Evolutionary conservation across 2,888 invertebrate genomes (phyloP).

Genomic region (Ectemnius cavifrons): DNA sequence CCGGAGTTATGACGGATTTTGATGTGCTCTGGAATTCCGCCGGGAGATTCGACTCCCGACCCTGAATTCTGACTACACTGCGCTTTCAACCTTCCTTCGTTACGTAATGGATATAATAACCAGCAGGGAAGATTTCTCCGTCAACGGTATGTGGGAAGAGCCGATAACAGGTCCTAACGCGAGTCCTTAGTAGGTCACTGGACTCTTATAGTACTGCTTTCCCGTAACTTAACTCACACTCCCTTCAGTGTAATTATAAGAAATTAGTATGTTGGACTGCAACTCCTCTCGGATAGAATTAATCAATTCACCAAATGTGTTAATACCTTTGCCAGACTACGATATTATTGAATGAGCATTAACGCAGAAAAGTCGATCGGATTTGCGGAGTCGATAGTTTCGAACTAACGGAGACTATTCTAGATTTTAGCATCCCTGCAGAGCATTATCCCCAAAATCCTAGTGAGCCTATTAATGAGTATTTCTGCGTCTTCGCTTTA

Average conservation of each 20-base stretch:
- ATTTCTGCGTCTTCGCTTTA: constrained; percentile 10
- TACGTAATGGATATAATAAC: constrained; percentile 49
- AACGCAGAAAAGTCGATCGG: too few relatives aligned
- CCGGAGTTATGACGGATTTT: constrained; percentile 67
- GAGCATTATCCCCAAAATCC: neutral
- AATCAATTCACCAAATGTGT: too few relatives aligned
- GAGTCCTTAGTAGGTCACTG: neutral
- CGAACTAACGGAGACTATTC: neutral
- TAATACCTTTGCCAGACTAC: too few relatives aligned
- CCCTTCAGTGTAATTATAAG: too few relatives aligned
- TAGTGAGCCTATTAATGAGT: neutral
- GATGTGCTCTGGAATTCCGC: constrained; percentile 51
- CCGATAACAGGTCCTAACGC: constrained; percentile 15
- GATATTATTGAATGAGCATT: too few relatives aligned
- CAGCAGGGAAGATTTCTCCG: constrained; percentile 34
- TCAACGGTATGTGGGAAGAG: constrained; percentile 2
- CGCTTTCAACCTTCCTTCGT: neutral
- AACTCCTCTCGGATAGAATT: too few relatives aligned
- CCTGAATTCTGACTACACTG: neutral
- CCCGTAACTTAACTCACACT: too few relatives aligned
- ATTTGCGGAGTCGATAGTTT: too few relatives aligned
- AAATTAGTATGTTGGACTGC: too few relatives aligned
- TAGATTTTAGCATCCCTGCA: neutral
- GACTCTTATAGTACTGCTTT: neutral
- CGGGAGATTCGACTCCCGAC: constrained; percentile 24